Percentiles rank a stretch among this genome's conserved stretches.
phyloP scores from a whole-genome alignment of 2,797 vertebrate species.

The Eremophila alpestris region DNA sequence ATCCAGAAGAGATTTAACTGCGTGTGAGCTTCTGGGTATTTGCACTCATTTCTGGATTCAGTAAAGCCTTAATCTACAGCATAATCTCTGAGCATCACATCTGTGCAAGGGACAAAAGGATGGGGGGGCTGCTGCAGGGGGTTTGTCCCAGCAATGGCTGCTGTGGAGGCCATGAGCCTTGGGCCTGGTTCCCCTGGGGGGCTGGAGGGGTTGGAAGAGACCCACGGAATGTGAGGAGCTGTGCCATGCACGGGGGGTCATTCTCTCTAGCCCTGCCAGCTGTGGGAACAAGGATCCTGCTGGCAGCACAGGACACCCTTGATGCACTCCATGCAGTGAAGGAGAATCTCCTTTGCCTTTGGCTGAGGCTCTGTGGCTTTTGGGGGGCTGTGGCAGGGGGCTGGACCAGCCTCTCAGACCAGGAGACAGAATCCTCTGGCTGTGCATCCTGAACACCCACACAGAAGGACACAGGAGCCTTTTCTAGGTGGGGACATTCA shows the following conservation, averaged over 20 bases:
- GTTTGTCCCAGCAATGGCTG: not conserved
- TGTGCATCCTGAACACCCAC: not conserved
- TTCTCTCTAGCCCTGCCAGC: not conserved
- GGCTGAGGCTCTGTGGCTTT: not conserved
- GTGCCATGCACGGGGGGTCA: fast-evolving
- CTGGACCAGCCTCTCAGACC: not conserved
- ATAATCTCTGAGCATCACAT: conserved; percentile 57
- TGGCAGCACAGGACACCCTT: not conserved
- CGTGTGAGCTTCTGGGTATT: conserved; percentile 14
- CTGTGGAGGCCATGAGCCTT: not conserved
- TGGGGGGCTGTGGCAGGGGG: not conserved
- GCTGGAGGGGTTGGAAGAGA: not conserved
- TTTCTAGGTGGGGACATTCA: fast-evolving
- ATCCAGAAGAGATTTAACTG: not conserved
- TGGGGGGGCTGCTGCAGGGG: not conserved
- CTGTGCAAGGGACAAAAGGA: not conserved
- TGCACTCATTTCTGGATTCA: conserved; percentile 36
- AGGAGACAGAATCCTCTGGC: not conserved
- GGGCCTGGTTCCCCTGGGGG: not conserved
- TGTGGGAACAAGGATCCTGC: not conserved
- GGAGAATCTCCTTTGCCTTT: not conserved
- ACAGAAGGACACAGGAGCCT: fast-evolving
- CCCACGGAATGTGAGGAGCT: not conserved
- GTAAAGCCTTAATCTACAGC: conserved; percentile 66
- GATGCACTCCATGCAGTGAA: not conserved